A percentile compares a stretch with the other conserved stretches of the same genome.
These are phyloP conservation scores for Squalus acanthias DNA, from an alignment of 2,797 vertebrate species.

Conservation along the genomic window DNA sequence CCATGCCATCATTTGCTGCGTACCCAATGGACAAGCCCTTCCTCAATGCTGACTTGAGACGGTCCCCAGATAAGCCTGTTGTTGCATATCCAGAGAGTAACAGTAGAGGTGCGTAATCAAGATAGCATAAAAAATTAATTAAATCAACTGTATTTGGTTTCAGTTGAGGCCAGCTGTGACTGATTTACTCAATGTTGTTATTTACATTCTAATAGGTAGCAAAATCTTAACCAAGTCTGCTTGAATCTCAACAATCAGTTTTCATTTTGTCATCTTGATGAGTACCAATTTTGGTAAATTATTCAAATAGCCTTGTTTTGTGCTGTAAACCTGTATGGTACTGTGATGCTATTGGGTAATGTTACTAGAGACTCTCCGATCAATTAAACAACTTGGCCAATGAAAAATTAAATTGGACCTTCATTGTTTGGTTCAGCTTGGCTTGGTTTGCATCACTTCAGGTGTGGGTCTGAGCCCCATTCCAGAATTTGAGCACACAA, in stretches of 20 bases:
- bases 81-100: slow-evolving; percentile 84
- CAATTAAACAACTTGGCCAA: neutral
- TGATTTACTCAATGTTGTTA: neutral
- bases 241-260: neutral
- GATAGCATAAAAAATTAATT: neutral
- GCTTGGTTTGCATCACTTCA: neutral
- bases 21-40: slow-evolving; percentile 75
- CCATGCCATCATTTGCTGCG: slow-evolving; percentile 66
- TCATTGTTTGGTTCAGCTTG: neutral
- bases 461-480: too few relatives aligned
- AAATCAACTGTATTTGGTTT: neutral
- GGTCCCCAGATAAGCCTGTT: slow-evolving; percentile 57
- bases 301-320: neutral
- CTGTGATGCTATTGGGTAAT: neutral
- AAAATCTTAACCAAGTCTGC: neutral
- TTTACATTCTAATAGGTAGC: neutral
- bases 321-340: neutral
- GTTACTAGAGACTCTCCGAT: neutral
- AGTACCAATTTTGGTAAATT: neutral
- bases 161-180: neutral
- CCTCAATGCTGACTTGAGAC: slow-evolving; percentile 59
- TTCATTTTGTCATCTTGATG: neutral
- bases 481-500: neutral
- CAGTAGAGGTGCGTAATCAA: slow-evolving; percentile 68
- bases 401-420: neutral